Conservation (phyloP, 2,113 vertebrate genomes). For the Athene noctua region DNA sequence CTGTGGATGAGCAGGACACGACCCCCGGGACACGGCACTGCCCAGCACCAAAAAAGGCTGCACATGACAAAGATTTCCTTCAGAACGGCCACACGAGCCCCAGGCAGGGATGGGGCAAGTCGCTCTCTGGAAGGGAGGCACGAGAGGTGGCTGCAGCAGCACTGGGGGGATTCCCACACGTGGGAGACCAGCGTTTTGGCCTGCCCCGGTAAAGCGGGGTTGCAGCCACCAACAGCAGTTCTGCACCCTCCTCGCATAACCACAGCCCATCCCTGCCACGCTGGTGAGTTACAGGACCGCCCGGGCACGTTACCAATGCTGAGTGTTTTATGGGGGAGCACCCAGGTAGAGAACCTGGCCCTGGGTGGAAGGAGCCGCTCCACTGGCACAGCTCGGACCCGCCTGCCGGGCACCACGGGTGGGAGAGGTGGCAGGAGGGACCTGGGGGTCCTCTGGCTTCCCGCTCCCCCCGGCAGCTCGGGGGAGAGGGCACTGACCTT, state of each 20-base stretch:
- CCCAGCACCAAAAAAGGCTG: not conserved
- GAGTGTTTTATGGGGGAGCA: not conserved
- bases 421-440: not conserved
- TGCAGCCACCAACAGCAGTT: accelerated
- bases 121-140: not conserved
- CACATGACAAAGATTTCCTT: not conserved
- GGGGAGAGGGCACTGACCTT: not conserved
- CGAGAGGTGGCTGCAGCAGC: not conserved
- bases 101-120: not conserved
- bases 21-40: too few relatives aligned
- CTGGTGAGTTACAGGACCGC: accelerated
- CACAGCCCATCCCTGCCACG: accelerated
- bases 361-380: not conserved
- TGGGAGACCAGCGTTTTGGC: not conserved
- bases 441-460: not conserved
- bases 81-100: accelerated
- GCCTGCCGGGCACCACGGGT: accelerated
- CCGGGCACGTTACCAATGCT: accelerated
- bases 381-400: not conserved
- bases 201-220: not conserved
- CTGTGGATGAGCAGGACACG: accelerated
- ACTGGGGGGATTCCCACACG: accelerated
- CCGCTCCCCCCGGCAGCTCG: accelerated
- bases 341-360: too few relatives aligned
- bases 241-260: not conserved